Evolutionary conservation across 2,113 vertebrate genomes (phyloP), one percentile per base, ranked within the genome.

Genomic region (Notiomystis cincta): DNA sequence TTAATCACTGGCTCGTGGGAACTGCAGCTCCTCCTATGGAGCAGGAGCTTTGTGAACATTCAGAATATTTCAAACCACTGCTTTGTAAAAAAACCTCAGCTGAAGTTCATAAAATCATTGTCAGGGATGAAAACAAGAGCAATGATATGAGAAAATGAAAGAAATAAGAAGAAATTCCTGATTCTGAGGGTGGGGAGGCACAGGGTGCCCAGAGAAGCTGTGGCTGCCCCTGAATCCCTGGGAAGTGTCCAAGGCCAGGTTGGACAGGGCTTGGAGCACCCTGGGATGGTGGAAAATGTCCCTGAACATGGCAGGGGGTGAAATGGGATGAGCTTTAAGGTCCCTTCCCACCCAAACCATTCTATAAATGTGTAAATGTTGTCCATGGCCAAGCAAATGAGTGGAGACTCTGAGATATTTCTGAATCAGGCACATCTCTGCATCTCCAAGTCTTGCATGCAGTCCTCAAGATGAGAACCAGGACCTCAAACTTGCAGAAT

Each of bases 181-280:
- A 7, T 8, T 44, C 10, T 28, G 37, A 58, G 23, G 37, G 7
- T 28, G 77, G 15, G 0, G 47, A 73, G 44, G 58, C 58, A 22
- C 30, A 62, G 48, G 11, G 1, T 54, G 15, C 28, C 10, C 73
- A 62, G 56, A 54, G 38, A 0, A 40, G 56, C 42, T 65, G 60
- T 35, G 51, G 71, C 16, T 86, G 61, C 17, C 5, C 27, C 51
- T n/a, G 58, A 6, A 88, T 50, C 50, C 57, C 22, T 81, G 67
- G 67, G 18, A 4, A 73, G 8, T 58, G 67, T 1, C 67, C 77
- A 23, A 51, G 27, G 18, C 27, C 27, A 51, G 60, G 58, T 0
- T 72, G 76, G 58, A 33, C 0, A 0, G 38, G 10, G 10, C 19
- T 78, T 30, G 73, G 54, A n/a, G 8, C 10, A 2, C 0, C 8